Evolutionary conservation across 2,113 vertebrate genomes (phyloP).

Genomic region (Corythaixoides concolor): DNA sequence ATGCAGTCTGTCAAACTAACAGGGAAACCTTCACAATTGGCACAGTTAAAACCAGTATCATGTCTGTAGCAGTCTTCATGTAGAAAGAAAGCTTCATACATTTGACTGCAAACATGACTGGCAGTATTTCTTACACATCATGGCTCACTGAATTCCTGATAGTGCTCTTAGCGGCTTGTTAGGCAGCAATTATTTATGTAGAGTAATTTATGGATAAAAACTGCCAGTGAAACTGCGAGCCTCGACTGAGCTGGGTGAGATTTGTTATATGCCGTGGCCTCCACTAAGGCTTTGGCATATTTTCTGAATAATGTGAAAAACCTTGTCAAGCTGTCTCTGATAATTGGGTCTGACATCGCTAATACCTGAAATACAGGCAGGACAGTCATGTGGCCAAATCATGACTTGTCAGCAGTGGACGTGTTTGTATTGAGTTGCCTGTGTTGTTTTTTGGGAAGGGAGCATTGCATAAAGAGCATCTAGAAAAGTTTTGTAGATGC

Average conservation of each 20-base stretch:
- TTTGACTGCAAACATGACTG: background rate
- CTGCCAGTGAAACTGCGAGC: background rate
- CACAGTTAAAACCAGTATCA: background rate
- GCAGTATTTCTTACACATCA: background rate
- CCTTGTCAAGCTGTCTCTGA: constrained; percentile 7
- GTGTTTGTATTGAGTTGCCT: background rate
- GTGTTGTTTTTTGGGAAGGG: background rate
- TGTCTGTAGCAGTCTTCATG: background rate
- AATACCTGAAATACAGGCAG: constrained; percentile 47
- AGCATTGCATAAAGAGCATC: background rate
- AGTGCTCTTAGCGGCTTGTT: background rate
- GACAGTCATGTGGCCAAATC: constrained; percentile 30
- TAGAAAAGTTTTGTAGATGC: background rate
- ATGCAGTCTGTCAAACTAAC: background rate
- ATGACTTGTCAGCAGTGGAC: background rate
- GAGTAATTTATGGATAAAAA: background rate
- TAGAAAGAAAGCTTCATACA: background rate
- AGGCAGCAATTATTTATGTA: background rate
- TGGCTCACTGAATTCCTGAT: background rate
- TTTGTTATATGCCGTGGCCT: background rate
- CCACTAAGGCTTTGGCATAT: background rate
- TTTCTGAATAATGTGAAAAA: constrained; percentile 13
- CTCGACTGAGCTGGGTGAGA: background rate
- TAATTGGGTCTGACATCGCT: constrained; percentile 50
- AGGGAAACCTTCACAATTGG: background rate